Conservation (phyloP, 2,797 vertebrate genomes). For the Cheirogaleus major region DNA sequence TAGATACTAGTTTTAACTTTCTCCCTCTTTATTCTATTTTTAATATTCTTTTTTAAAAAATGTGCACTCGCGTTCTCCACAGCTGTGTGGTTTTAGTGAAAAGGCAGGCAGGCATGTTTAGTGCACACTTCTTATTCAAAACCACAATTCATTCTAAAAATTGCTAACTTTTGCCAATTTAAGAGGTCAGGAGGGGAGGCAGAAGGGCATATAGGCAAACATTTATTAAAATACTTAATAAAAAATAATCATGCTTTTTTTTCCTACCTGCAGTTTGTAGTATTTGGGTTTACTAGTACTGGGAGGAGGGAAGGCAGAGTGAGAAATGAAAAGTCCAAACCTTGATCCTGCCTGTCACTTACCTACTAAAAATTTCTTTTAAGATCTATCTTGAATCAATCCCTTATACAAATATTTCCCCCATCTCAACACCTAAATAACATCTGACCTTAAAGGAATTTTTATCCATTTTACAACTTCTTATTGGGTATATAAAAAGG, state of each 20-base stretch:
- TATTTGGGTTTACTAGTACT: neutral
- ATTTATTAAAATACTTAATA: neutral
- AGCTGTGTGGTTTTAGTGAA: neutral
- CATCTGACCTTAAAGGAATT: neutral
- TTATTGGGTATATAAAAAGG: neutral
- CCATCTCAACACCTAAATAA: neutral
- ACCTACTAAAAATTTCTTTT: neutral
- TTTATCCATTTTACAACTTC: neutral
- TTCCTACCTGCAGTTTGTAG: neutral
- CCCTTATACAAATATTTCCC: neutral
- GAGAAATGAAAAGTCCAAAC: neutral
- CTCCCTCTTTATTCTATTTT: neutral
- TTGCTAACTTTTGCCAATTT: neutral
- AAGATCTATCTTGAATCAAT: neutral
- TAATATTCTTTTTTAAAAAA: neutral
- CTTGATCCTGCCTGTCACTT: neutral
- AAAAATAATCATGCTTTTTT: neutral
- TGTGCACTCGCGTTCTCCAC: neutral
- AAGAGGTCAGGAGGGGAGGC: neutral
- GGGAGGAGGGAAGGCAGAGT: neutral
- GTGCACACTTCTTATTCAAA: neutral
- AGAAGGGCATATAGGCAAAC: neutral
- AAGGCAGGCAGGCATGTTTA: neutral
- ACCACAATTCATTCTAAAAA: slow-evolving; percentile 16
- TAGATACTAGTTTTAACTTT: neutral